Evolutionary conservation across 2,113 vertebrate species (phyloP).

Genomic region (Urocitellus parryii): DNA sequence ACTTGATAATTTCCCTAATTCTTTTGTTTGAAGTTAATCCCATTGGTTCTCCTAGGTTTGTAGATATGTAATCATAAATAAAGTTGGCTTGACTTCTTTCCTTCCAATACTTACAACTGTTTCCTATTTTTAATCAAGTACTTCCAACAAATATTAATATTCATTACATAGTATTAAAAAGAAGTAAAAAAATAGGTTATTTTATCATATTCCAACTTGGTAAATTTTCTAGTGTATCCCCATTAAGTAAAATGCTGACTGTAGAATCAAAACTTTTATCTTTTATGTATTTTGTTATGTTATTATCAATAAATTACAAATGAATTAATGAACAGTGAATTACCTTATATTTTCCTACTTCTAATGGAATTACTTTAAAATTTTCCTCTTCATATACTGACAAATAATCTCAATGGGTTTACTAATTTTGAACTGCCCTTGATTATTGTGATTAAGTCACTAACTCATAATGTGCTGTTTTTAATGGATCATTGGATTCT

Average conservation of each 20-base stretch:
- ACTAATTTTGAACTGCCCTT: neutral
- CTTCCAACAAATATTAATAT: neutral
- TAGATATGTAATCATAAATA: neutral
- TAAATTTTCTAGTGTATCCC: neutral
- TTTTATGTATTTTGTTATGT: neutral
- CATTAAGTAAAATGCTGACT: neutral
- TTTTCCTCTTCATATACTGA: neutral
- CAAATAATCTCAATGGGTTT: neutral
- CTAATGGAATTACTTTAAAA: neutral
- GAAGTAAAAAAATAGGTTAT: neutral
- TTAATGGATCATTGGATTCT: neutral
- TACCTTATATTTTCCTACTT: neutral
- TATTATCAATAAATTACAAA: neutral
- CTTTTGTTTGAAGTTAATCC: neutral
- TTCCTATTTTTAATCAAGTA: neutral
- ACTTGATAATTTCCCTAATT: neutral
- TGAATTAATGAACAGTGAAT: neutral
- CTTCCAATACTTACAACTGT: neutral
- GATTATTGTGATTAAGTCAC: neutral
- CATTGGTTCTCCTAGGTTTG: neutral
- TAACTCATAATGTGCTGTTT: neutral
- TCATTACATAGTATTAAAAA: neutral
- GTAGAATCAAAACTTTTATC: neutral
- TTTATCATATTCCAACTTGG: neutral
- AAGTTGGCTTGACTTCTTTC: no score